Conservation (phyloP, 2,113 vertebrate genomes). For the Odocoileus hemionus region DNA sequence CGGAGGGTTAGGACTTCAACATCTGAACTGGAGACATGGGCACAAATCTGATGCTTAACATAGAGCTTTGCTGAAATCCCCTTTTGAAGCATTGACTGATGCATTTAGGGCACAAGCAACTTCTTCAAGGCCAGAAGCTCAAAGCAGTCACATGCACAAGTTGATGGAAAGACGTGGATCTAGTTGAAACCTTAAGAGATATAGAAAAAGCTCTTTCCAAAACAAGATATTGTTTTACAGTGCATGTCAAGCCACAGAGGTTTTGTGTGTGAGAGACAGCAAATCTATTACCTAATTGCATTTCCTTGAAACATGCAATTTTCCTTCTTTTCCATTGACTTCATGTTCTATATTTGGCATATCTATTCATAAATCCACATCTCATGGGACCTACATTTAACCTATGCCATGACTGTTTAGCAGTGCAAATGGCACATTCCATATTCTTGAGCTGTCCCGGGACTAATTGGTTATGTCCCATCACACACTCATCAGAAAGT, state of each 20-base stretch:
- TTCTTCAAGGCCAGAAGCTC: not conserved
- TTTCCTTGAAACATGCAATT: not conserved
- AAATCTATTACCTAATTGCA: not conserved
- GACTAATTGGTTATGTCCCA: not conserved
- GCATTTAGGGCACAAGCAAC: not conserved
- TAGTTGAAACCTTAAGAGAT: not conserved
- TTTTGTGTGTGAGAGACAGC: not conserved
- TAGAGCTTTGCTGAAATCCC: not conserved
- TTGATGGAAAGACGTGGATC: not conserved
- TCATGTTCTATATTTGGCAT: not conserved
- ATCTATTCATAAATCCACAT: not conserved
- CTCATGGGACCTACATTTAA: not conserved
- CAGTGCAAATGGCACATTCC: not conserved
- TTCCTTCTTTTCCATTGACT: not conserved
- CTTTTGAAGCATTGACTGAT: not conserved
- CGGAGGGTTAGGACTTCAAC: not conserved
- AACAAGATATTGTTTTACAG: not conserved
- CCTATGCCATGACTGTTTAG: not conserved
- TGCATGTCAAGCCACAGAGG: not conserved
- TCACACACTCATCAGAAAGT: not conserved
- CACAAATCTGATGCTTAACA: not conserved
- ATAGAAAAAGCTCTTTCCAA: not conserved
- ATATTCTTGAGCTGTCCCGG: not conserved
- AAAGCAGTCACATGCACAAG: not conserved
- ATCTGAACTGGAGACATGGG: not conserved